Base-by-base conservation (phyloP, 2,797 vertebrate genomes). In the Pampus argenteus region DNA sequence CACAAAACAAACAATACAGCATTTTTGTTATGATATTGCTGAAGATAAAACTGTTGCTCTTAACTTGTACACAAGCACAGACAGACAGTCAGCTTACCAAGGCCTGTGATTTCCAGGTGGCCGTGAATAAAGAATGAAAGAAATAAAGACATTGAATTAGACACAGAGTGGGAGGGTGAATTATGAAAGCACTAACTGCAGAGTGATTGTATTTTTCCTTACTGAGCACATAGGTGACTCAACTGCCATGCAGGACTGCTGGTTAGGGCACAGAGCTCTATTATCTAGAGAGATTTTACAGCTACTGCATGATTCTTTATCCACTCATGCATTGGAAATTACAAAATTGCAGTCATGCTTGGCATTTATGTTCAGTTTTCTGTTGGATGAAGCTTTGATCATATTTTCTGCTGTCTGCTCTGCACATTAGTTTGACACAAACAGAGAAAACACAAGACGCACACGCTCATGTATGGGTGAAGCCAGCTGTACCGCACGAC, bases 91-190 rank as follows among this genome's bases (percentile, higher is more conserved):
- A 70, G n/a, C 91, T 93, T 86, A 94, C 93, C 97, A 99, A 95
- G 84, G 97, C 97, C 98, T 99, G 92, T 76, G 85, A 81, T 87
- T 89, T 94, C 93, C 95, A 89, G 77, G 23, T 71, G 54, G 82
- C 82, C 63, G 52, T 40, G 82, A 60, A 87, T 54, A 70, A 83
- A 93, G 84, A 79, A 90, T 91, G 58, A 79, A 93, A 86, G 70
- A 81, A 77, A 84, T 65, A 81, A 59, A 88, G 57, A 86, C 66
- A 83, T 2, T 68, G 31, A 76, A 90, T 95, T 91, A 95, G 88
- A 78, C 44, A 66, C 40, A 62, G 40, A 42, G 68, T 34, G 40
- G 50, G 55, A 69, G 70, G 13, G 48, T 47, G 31, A 54, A 36
- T 10, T 25, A 14, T 80, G 38, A 83, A 86, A 76, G 75, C 60